A percentile compares a stretch with the other conserved stretches of the same genome.
phyloP scores from a whole-genome alignment of 2,113 vertebrate genomes.

The Acanthochromis polyacanthus region DNA sequence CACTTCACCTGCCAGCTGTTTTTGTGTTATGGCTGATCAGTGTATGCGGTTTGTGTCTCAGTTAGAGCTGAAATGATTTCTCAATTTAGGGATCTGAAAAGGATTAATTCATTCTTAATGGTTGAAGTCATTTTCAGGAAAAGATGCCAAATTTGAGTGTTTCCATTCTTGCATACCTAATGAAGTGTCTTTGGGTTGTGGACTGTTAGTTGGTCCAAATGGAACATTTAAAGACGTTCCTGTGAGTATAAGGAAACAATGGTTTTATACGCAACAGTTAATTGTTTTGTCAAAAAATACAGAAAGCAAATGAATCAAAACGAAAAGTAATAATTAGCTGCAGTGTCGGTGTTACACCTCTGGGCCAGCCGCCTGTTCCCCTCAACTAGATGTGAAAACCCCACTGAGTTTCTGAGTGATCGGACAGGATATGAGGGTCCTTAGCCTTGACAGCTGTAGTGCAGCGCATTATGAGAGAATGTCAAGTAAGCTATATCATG shows the following conservation, averaged over 20 bases:
- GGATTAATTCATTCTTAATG: background rate
- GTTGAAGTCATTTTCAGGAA: too few species aligned
- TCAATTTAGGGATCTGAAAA: background rate
- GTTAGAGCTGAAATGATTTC: background rate
- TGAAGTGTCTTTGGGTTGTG: too few species aligned
- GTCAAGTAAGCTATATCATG: slow-evolving; percentile 44
- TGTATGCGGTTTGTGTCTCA: background rate
- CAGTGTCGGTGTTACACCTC: background rate
- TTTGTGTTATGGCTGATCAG: too few species aligned
- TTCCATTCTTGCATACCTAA: too few species aligned
- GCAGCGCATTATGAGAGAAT: slow-evolving; percentile 54
- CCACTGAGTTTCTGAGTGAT: slow-evolving; percentile 34
- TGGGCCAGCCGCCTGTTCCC: background rate
- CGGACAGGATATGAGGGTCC: slow-evolving; percentile 21
- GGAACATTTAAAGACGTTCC: background rate
- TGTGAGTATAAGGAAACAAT: too few species aligned
- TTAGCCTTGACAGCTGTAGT: slow-evolving; percentile 51
- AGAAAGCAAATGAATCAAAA: background rate
- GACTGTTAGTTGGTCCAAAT: too few species aligned
- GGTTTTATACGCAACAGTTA: background rate
- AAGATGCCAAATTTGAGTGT: too few species aligned
- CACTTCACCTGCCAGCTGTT: too few species aligned
- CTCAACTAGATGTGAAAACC: slow-evolving; percentile 2
- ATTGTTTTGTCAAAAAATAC: background rate
- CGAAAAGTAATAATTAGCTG: background rate